Evolutionary conservation across 2,888 invertebrate species (phyloP), one percentile per base, ranked within the genome.

Genomic region (Acrocera orbiculus): DNA sequence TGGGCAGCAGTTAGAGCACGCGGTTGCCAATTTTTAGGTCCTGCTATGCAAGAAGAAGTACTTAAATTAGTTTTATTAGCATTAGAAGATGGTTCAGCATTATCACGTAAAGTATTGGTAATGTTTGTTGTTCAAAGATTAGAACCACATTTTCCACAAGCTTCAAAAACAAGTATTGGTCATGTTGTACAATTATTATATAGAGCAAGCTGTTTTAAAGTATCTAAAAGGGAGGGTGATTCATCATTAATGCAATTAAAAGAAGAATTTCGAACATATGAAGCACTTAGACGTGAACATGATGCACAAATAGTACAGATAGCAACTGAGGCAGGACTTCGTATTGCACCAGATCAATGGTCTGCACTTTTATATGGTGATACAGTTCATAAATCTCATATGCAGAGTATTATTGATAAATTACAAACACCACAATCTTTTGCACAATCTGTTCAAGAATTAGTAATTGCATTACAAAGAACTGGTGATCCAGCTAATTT

Each of bases 41-140:
- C 95, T 45, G 95, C 90, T 16, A 95, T 98, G 95, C 96, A 98
- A 65, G 95, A 98, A 57, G 96, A 98, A 61, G 95, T 96, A 33
- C 65, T 98, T 22, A 87, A 85, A 53, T 65, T 98, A 43, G 93
- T 98, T 27, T 65, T 96, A 25, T 62, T 95, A 40, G 92, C 95
- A 0, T 62, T 98, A 30, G 92, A 93, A 58, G 93, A 96, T 62
- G 93, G 93, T 8, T 87, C 89, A 1, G 86, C 90, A 4, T 63
- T 95, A 41, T 92, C 90, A 2, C 70, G 89, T 43, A 90, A 90
- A 65, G 89, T 90, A 30, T 65, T 98, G 49, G 96, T 98, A 41
- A 87, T 96, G 86, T 98, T 93, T 66, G 93, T 96, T 28, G 95
- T 98, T 40, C 93, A 96, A 63, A 73, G 90, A 51, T 65, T 98